Base-by-base conservation (phyloP, 1,140 invertebrate genomes). In the Halictus rubicundus region DNA sequence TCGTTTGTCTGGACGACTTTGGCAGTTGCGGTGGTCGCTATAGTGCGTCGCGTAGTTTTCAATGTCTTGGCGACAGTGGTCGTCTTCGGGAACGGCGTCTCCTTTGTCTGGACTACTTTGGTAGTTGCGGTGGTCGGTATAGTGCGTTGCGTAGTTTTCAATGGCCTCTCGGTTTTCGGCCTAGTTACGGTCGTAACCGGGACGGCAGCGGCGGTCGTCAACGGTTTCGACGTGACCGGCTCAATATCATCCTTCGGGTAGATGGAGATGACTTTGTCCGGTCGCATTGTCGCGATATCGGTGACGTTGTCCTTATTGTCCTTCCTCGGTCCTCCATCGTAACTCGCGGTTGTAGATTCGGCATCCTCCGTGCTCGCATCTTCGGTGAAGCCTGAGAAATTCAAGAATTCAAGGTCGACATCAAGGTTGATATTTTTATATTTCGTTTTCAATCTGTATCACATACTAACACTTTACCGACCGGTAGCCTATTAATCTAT, bases 181-280 rank as follows among this genome's bases (percentile, higher is more conserved):
- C 57, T 83, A 16, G 52, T 79, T 46, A 65, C 78, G 25, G 68
- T 87, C 8, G 75, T 66, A n/a, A 25, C 54, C 37, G 82, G 12
- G 68, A 7, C 66, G 32, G 16, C 72, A 5, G 78, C 52, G n/a
- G 27, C 80, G 49, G 71, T 84, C 25, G 25, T 72, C 10, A 68
- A 59, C 6, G 73, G 54, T 2, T 54, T 89, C 27, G 68, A 37
- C 7, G 83, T 71, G 37, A 84, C 61, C 16, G 91, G 90, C 68
- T 92, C 91, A 68, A 92, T 89, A 21, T 88, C 88, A 63, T 92
- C 91, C 42, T 91, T 91, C 21, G 89, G 85, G 84, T 89, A 89
- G 68, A 89, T 90, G 42, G 85, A 79, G 63, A 89, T 90, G 60
- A 83, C 79, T 68, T 85, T 63, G 16, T 54, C 64, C 25, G 27